Percentiles rank a stretch among this genome's conserved stretches.
Evolutionary conservation across 2,888 invertebrate species (phyloP).

Genomic region (Endotricha flammealis): DNA sequence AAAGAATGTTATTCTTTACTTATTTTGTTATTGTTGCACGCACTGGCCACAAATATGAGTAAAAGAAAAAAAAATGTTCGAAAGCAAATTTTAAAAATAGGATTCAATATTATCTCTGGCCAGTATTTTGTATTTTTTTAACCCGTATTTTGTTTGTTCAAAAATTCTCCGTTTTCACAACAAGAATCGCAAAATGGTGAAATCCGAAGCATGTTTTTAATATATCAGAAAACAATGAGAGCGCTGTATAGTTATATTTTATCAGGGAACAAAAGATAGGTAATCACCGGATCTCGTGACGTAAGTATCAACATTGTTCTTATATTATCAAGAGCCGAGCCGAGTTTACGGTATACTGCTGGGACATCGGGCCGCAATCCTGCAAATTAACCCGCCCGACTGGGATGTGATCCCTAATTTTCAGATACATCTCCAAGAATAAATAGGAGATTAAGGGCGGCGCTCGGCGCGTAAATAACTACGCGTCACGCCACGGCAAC

Average conservation of each 20-base stretch:
- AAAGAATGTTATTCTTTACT: too few relatives aligned
- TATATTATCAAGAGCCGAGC: slow-evolving; percentile 35
- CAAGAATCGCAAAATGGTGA: too few relatives aligned
- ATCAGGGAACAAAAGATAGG: slow-evolving; percentile 30
- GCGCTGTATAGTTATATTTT: slow-evolving; percentile 29
- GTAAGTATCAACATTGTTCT: slow-evolving; percentile 38
- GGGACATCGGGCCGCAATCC: slow-evolving; percentile 34
- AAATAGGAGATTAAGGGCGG: slow-evolving; percentile 75
- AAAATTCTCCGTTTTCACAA: too few relatives aligned
- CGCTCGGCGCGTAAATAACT: slow-evolving; percentile 72
- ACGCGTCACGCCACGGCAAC: slow-evolving; percentile 58
- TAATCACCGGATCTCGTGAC: slow-evolving; percentile 43
- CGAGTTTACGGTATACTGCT: slow-evolving; percentile 25
- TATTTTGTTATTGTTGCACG: too few relatives aligned
- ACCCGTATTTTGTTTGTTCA: too few relatives aligned
- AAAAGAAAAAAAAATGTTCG: too few relatives aligned
- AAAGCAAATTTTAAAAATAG: too few relatives aligned
- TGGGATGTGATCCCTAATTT: slow-evolving; percentile 75
- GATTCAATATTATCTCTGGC: too few relatives aligned
- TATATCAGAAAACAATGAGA: slow-evolving; percentile 12
- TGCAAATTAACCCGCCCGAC: slow-evolving; percentile 62
- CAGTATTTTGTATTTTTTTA: too few relatives aligned
- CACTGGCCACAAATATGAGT: too few relatives aligned
- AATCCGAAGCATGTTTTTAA: too few relatives aligned
- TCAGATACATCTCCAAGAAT: slow-evolving; percentile 75